Evolutionary conservation across 1,140 invertebrate genomes (phyloP), one percentile per base, ranked within the genome.

Genomic region (Heliothis virescens): DNA sequence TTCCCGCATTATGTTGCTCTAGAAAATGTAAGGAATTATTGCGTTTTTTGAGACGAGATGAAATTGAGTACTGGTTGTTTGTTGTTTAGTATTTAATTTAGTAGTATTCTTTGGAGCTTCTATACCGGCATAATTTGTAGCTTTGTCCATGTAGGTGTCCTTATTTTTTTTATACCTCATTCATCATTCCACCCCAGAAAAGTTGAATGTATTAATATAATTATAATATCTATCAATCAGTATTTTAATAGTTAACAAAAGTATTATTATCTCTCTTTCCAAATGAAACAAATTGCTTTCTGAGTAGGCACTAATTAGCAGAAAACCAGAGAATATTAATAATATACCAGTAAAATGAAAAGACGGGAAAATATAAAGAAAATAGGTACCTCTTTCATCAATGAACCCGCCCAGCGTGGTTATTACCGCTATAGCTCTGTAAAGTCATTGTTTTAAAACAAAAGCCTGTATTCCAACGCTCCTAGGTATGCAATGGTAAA

Each of bases 1-100:
- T 89, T 89, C 82, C 79, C 77, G 55, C 34, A 75, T 60, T 59
- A 60, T 62, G 72, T 60, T 62, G 72, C 57, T 60, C 13, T 55
- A 48, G 5, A 18, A 59, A 60, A 62, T 48, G 41, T 62, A 60
- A 60, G 62, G 29, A 60, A 62, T 47, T 75, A 53, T 69, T 53
- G 21, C 48, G 47, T 69, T 69, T 21, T 26, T 10, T 21, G 47
- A 69, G n/a, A 69, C 21, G 48, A 50, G 65, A 69, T 52, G 65
- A 52, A 48, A 52, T 69, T 3, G 21, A n/a, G 13, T 52, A 52
- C 3, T 5, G 21, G n/a, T n/a, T n/a, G 13, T 15, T 18, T 52
- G 34, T 69, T 50, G n/a, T 18, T 69, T 15, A 48, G 13, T n/a
- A 52, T 50, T 69, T 50, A 21, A 12, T 18, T 34, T 18, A 16